Percentiles rank a stretch among this genome's conserved stretches.
These are phyloP conservation scores for Hemaris fuciformis DNA, from an alignment of 2,888 invertebrate species.

Conservation along the genomic window DNA sequence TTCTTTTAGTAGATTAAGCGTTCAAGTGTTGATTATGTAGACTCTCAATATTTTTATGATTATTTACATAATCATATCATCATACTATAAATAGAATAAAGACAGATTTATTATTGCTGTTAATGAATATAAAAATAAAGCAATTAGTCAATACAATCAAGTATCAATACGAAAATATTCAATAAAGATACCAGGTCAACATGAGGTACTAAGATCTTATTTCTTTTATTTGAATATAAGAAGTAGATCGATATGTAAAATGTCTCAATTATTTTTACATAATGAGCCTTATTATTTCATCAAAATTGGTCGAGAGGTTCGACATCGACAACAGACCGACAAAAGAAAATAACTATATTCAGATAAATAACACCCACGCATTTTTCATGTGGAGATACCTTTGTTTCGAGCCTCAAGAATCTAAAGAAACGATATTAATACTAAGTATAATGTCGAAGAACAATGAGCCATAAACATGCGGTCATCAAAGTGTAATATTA, in stretches of 20 bases:
- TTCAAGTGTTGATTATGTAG: too few species aligned
- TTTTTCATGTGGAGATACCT: slow-evolving; percentile 37
- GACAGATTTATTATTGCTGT: too few species aligned
- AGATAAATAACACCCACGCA: slow-evolving; percentile 15
- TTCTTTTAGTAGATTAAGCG: too few species aligned
- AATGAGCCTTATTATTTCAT: neutral
- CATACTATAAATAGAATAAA: too few species aligned
- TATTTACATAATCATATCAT: too few species aligned
- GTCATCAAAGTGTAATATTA: slow-evolving; percentile 69
- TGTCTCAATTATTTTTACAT: neutral
- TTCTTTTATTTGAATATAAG: too few species aligned
- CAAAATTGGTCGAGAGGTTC: neutral
- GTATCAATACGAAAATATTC: too few species aligned
- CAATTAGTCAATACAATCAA: too few species aligned
- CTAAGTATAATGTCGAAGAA: slow-evolving; percentile 66
- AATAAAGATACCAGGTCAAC: too few species aligned
- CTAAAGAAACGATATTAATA: slow-evolving; percentile 64
- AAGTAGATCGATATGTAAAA: too few species aligned
- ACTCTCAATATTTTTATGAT: too few species aligned
- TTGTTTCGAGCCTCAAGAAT: slow-evolving; percentile 45
- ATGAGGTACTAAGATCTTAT: neutral
- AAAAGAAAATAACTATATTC: neutral
- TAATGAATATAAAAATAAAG: neutral
- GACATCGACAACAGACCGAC: neutral
- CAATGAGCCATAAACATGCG: slow-evolving; percentile 74